These are phyloP conservation scores for Psilanteris sp. DNA, from an alignment of 1,140 invertebrate species.

Conservation along the genomic window DNA sequence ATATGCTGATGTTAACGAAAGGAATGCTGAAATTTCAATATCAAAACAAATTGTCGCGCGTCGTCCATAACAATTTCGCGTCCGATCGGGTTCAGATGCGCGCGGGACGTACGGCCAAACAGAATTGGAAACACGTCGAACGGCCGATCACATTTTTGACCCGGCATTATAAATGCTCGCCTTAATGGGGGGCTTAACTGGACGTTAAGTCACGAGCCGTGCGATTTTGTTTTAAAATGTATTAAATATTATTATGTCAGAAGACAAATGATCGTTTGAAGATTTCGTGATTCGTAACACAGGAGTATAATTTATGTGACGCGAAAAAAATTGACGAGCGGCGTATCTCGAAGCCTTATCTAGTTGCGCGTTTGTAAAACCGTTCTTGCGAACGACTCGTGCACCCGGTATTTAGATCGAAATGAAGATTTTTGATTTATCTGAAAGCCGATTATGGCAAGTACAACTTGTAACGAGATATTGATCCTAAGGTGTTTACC, in stretches of 20 bases:
- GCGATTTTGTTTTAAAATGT: slow-evolving; percentile 16
- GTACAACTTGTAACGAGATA: slow-evolving; percentile 36
- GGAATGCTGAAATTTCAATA: no score
- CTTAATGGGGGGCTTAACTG: no score
- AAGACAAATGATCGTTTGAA: slow-evolving; percentile 45
- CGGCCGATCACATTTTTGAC: no score
- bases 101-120: no score
- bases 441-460: slow-evolving; percentile 34
- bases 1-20: no score
- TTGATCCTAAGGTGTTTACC: slow-evolving; percentile 18
- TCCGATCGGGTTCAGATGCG: no score
- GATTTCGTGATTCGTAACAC: slow-evolving; percentile 29
- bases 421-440: slow-evolving; percentile 27
- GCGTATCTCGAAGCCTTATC: slow-evolving; percentile 40
- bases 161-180: no score
- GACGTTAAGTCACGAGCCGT: no score
- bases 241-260: slow-evolving; percentile 41
- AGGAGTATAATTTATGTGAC: slow-evolving; percentile 45
- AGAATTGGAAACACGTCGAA: no score
- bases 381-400: neutral
- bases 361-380: slow-evolving; percentile 18
- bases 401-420: slow-evolving; percentile 11
- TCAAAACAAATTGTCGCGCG: no score
- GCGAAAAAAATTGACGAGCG: slow-evolving; percentile 16
- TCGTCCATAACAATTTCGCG: no score